phyloP scores from a whole-genome alignment of 2,113 vertebrate species.

The Pseudonaja textilis region DNA sequence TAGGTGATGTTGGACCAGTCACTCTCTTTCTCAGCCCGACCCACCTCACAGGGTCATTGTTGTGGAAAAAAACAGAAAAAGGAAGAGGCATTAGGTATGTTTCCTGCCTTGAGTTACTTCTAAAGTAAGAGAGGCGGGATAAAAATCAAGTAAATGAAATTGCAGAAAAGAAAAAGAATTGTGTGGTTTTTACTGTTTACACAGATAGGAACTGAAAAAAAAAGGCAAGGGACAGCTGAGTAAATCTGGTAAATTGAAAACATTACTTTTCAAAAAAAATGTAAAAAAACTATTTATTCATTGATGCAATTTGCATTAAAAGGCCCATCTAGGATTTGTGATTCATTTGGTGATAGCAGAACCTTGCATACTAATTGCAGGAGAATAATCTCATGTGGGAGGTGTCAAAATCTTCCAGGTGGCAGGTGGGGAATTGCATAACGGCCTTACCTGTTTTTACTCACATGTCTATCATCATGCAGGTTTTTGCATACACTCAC shows the following conservation, averaged over 20 bases:
- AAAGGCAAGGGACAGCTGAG: background rate
- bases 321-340: background rate
- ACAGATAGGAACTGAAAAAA: rapidly evolving
- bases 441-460: background rate
- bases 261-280: background rate
- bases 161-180: background rate
- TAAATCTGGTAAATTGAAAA: background rate
- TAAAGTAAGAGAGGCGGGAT: too few relatives aligned
- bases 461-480: background rate
- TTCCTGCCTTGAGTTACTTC: too few relatives aligned
- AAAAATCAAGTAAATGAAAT: too few relatives aligned
- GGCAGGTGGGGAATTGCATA: too few relatives aligned
- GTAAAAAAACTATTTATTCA: background rate
- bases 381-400: background rate
- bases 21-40: too few relatives aligned
- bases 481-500: background rate
- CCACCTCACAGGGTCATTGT: too few relatives aligned
- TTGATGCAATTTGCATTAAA: background rate
- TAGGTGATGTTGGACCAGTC: too few relatives aligned
- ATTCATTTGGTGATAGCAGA: background rate
- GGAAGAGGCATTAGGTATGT: too few relatives aligned
- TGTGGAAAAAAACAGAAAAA: too few relatives aligned
- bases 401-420: too few relatives aligned
- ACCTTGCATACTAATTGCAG: background rate
- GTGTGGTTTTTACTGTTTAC: background rate